These are phyloP conservation scores for Candidula unifasciata DNA, from an alignment of 2,888 invertebrate genomes.

Conservation along the genomic window DNA sequence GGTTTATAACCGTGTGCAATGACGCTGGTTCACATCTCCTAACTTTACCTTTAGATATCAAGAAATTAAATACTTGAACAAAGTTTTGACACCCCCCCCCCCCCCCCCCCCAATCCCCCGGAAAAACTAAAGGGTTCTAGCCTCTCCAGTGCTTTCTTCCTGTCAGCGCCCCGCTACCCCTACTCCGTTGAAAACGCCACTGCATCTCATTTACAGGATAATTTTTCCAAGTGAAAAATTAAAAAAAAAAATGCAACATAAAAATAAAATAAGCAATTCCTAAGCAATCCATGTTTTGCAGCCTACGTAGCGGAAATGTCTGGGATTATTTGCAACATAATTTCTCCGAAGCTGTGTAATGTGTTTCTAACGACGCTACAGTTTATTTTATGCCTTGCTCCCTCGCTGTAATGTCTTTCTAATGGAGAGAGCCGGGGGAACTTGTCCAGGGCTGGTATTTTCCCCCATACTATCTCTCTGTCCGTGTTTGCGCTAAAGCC, in stretches of 20 bases:
- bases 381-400: conserved; percentile 30
- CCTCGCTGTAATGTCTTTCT: neutral
- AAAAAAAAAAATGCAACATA: no score
- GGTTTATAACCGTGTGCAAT: no score
- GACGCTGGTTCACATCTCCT: no score
- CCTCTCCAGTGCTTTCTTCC: no score
- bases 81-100: no score
- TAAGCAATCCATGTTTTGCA: neutral
- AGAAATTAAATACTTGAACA: no score
- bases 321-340: conserved; percentile 24
- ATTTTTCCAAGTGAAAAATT: neutral
- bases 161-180: no score
- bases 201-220: neutral
- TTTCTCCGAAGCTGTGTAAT: conserved; percentile 26
- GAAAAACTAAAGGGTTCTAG: no score
- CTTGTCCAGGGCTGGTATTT: neutral
- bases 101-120: no score
- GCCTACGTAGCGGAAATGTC: conserved; percentile 18
- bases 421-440: conserved; percentile 19
- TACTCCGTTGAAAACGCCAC: neutral
- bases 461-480: neutral
- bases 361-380: conserved; percentile 37
- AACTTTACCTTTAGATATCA: no score
- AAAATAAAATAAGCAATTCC: conserved; percentile 15
- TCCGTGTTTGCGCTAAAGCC: neutral